Conservation (phyloP, 2,797 vertebrate species). For the Gadopsis marmoratus region DNA sequence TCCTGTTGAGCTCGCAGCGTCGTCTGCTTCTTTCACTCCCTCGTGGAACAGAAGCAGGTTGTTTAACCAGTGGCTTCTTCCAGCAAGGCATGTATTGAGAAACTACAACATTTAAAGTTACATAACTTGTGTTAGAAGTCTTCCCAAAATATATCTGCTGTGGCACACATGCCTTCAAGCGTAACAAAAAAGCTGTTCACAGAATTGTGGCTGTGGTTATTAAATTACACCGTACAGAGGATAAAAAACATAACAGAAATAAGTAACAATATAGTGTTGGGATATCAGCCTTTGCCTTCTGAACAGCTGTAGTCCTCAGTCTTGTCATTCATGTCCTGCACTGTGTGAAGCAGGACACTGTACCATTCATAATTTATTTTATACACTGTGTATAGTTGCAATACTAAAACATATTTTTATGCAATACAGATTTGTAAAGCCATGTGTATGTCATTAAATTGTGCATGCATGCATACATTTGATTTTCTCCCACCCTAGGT, state of each 20-base stretch:
- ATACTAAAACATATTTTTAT: neutral
- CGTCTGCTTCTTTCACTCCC: neutral
- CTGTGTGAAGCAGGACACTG: neutral
- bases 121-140: neutral
- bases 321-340: neutral
- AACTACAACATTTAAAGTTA: neutral
- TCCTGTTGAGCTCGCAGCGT: neutral
- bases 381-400: neutral
- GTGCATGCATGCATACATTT: neutral
- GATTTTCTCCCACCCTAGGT: neutral
- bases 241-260: slow-evolving; percentile 2
- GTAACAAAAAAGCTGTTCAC: neutral
- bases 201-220: neutral
- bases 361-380: neutral
- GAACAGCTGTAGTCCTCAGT: neutral
- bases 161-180: slow-evolving; percentile 7
- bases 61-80: neutral
- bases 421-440: neutral
- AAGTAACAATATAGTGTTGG: neutral
- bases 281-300: neutral
- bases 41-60: neutral
- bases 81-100: neutral
- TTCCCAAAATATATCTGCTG: neutral
- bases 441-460: neutral
- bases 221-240: neutral